These are phyloP conservation scores for Lepidiolamprologus cunningtoni DNA, from an alignment of 2,113 vertebrate genomes.

Conservation along the genomic window DNA sequence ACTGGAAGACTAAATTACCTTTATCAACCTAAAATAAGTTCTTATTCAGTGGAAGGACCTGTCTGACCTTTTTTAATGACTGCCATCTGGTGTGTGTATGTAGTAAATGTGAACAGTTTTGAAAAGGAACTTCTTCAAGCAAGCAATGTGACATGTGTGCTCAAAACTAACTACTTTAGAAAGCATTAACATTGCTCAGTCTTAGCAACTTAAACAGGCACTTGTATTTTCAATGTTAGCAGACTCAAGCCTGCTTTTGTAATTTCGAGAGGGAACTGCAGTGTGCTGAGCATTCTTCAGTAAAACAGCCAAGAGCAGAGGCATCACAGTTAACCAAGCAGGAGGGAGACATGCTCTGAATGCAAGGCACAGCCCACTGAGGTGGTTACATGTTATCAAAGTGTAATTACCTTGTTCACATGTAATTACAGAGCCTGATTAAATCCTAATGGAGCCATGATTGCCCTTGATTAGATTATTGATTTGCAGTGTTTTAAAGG, in stretches of 20 bases:
- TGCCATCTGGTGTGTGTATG: neutral
- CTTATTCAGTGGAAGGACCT: neutral
- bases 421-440: conserved; percentile 5
- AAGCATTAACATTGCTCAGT: neutral
- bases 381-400: conserved; percentile 20
- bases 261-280: neutral
- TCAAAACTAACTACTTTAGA: neutral
- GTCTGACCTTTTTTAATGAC: neutral
- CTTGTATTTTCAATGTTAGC: neutral
- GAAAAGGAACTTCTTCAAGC: neutral
- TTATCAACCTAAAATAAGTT: neutral
- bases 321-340: neutral
- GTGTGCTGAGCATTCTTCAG: neutral
- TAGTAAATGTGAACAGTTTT: neutral
- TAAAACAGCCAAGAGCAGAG: neutral
- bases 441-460: neutral
- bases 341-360: neutral
- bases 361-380: neutral
- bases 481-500: neutral
- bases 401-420: conserved; percentile 4
- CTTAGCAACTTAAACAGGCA: neutral
- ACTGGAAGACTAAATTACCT: neutral
- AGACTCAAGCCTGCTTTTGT: neutral
- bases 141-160: neutral
- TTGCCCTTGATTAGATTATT: conserved; percentile 2